Evolutionary conservation across 2,888 invertebrate genomes (phyloP).

Genomic region (Caenorhabditis sp.): DNA sequence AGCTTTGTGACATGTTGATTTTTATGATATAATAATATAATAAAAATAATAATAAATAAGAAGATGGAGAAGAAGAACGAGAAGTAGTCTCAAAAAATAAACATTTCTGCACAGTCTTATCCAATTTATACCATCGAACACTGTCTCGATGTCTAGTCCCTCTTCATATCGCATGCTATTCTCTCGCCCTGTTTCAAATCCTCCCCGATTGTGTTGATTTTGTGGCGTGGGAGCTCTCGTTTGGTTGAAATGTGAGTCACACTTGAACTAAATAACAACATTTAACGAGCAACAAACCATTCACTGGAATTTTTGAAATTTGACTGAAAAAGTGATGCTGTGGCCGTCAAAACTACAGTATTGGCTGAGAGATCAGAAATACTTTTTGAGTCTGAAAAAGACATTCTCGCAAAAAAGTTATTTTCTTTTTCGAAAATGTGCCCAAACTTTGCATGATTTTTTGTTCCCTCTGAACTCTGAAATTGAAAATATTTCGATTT

Average conservation of each 20-base stretch:
- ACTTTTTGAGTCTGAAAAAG: too few species aligned
- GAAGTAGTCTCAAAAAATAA: not conserved
- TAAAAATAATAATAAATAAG: not conserved
- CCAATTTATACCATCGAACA: not conserved
- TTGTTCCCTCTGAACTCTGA: too few species aligned
- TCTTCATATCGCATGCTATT: not conserved
- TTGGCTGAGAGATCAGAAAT: too few species aligned
- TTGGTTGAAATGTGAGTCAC: not conserved
- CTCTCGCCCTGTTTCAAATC: not conserved
- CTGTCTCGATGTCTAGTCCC: not conserved
- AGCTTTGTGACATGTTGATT: slow-evolving; percentile 45
- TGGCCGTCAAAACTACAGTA: too few species aligned
- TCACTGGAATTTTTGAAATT: not conserved
- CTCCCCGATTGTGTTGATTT: not conserved
- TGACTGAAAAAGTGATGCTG: not conserved
- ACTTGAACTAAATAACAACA: not conserved
- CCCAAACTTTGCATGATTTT: too few species aligned
- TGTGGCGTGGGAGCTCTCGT: not conserved
- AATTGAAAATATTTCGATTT: too few species aligned
- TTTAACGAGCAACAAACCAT: not conserved
- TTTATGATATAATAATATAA: not conserved
- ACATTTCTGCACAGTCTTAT: not conserved
- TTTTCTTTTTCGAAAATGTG: too few species aligned
- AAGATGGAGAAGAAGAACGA: too few species aligned
- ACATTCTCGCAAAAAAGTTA: too few species aligned